Evolutionary conservation across 1,140 invertebrate species (phyloP), one percentile per base, ranked within the genome.

Genomic region (Brachionus rubens): DNA sequence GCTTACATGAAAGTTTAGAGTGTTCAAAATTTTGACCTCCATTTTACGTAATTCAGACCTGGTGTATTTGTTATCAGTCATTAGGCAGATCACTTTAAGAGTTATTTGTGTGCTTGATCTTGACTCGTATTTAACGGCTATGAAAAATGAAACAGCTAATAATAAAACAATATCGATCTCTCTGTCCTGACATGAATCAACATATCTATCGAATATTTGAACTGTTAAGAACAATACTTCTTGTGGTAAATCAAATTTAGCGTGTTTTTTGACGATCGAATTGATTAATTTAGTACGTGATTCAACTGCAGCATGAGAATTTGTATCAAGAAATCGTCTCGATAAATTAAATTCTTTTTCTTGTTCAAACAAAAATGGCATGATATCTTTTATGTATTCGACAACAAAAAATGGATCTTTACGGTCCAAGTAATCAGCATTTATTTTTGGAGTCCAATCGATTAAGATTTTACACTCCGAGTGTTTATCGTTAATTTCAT

Each of bases 21-120:
- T 65, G 12, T 65, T 65, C 59, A 65, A 65, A 24, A 65, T 65
- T 21, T 41, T 43, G 2, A 65, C 59, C 14, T 65, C 59, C 59
- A 65, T 65, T 43, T 24, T 24, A 12, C 24, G 16, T 14, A 65
- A 43, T 24, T 65, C 41, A 12, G 40, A 65, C 21, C 40, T 36
- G 1, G 33, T 14, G 24, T 65, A 65, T 3, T 16, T 12, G 4
- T 24, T 19, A 12, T n/a, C 30, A 7, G 59, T 46, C 59, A 65
- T 65, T 65, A 21, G 21, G 7, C 21, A 24, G 10, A 65, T 41
- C 6, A 28, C 12, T 1, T 24, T 26, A 19, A 65, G 16, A 43
- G 14, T 65, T 7, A 65, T 36, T 16, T 33, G 24, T 2, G 33
- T 28, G n/a, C n/a, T 14, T 7, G 43, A 46, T 43, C 59, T 41